Conservation (phyloP, 2,113 vertebrate species). For the Pholis gunnellus region DNA sequence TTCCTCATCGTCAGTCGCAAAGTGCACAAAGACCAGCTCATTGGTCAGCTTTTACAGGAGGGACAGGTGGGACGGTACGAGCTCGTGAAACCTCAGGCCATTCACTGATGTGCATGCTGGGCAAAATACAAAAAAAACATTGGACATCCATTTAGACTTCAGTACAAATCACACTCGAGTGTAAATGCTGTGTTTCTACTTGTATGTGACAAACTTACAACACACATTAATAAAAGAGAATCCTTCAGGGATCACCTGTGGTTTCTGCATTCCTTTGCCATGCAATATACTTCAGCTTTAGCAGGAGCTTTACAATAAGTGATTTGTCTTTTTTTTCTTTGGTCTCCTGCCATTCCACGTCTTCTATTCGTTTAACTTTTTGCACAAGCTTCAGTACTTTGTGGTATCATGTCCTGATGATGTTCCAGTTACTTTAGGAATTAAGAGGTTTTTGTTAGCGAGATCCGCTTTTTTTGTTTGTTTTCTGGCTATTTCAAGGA, state of each 20-base stretch:
- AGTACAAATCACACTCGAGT: constrained; percentile 55
- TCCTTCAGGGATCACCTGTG: constrained; percentile 58
- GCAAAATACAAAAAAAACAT: constrained; percentile 19
- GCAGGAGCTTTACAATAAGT: constrained; percentile 42
- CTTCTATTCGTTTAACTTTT: constrained; percentile 43
- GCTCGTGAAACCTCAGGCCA: constrained; percentile 93
- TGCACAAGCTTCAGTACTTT: constrained; percentile 54
- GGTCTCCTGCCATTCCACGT: constrained; percentile 63
- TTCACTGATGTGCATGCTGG: constrained; percentile 74
- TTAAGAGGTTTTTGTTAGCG: constrained; percentile 20
- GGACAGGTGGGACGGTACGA: constrained; percentile 96
- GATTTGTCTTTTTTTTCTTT: constrained; percentile 21
- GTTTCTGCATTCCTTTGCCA: constrained; percentile 75
- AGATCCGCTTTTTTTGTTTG: constrained; percentile 17
- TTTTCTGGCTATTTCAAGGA: constrained; percentile 31
- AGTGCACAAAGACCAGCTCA: constrained; percentile 92
- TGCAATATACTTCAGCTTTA: constrained; percentile 50
- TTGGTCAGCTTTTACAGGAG: constrained; percentile 95
- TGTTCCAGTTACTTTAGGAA: constrained; percentile 16
- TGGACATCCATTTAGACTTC: constrained; percentile 34
- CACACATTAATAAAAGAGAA: constrained; percentile 50
- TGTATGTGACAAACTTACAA: constrained; percentile 53
- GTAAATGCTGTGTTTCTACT: constrained; percentile 36
- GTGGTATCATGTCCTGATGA: constrained; percentile 35
- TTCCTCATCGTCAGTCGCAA: constrained; percentile 95